A percentile compares a stretch with the other conserved stretches of the same genome.
Evolutionary conservation across 2,888 invertebrate species (phyloP).

Genomic region (Agapostemon virescens): DNA sequence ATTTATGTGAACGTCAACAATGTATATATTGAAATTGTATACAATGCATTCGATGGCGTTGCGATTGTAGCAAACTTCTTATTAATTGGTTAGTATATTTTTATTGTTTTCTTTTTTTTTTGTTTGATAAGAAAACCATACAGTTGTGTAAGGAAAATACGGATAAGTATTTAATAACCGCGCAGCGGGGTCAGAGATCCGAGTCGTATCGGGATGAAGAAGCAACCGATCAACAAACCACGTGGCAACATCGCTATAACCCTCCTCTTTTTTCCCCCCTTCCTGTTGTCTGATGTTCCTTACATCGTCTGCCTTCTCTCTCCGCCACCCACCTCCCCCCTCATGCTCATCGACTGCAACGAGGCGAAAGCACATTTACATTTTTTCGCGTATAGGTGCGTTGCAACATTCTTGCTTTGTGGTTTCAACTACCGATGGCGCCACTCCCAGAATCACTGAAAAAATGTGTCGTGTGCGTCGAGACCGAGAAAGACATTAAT

Average conservation of each 20-base stretch:
- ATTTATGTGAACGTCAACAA: neutral
- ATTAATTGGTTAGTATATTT: neutral
- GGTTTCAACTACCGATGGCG: slow-evolving; percentile 58
- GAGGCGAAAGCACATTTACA: slow-evolving; percentile 62
- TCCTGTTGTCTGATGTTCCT: slow-evolving; percentile 48
- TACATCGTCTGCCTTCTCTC: slow-evolving; percentile 32
- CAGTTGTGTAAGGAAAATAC: slow-evolving; percentile 24
- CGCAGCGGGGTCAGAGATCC: slow-evolving; percentile 51
- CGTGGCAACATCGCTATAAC: slow-evolving; percentile 66
- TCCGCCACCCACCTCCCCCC: no score
- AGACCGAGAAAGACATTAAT: slow-evolving; percentile 35
- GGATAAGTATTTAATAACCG: slow-evolving; percentile 38
- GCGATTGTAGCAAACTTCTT: slow-evolving; percentile 3
- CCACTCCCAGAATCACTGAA: slow-evolving; percentile 54
- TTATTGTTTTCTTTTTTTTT: neutral
- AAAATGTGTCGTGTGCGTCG: slow-evolving; percentile 45
- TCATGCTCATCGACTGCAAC: slow-evolving; percentile 52
- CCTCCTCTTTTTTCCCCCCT: slow-evolving; percentile 34
- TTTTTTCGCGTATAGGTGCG: slow-evolving; percentile 55
- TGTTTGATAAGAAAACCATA: slow-evolving; percentile 10
- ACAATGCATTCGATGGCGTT: neutral
- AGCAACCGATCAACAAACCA: slow-evolving; percentile 64
- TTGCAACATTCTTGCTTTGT: slow-evolving; percentile 60
- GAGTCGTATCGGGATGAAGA: slow-evolving; percentile 58
- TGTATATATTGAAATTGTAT: neutral